Base-by-base conservation (phyloP, 2,888 invertebrate genomes). In the Plebejus melissa region DNA sequence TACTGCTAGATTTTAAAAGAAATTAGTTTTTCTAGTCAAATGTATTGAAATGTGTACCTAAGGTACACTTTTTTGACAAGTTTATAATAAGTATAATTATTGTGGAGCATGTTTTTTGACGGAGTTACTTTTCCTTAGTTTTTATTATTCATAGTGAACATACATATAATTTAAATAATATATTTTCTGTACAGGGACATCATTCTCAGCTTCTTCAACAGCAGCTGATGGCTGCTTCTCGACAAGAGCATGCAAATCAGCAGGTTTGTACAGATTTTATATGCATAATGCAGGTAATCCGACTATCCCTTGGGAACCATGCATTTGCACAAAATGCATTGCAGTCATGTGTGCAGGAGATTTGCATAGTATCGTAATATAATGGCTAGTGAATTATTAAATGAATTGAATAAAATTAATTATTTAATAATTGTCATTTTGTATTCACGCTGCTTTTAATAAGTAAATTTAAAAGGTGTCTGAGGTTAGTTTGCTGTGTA, bases 181-280 rank as follows among this genome's bases (percentile, higher is more conserved):
- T 16, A 79, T 79, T 77, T 65, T 82, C 77, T 82, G 46, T 79
- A 60, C 83, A 92, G 91, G 88, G 89, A 38, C 93, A 93, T 79
- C 94, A 94, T 80, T 87, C 94, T 22, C 94, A 94, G 79, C 94
- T 94, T 78, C 88, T 91, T 84, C 94, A 94, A 79, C 95, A 95
- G 76, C 93, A 93, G 80, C 82, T 93, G 7, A 89, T 93, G 89
- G 82, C 89, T n/a, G 80, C 88, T 11, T 78, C 88, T 11, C 84
- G 92, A 2, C 90, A 88, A 1, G 93, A 93, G 50, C 93, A 92
- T 79, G 82, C 86, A 60, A 92, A 92, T 81, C 93, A 93, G 82
- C 93, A 93, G 91, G 93, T 93, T 76, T 77, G 78, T 65, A 77
- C 69, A 50, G 72, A 28, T 46, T 38, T 54, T 69, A 13, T 72